phyloP scores from a whole-genome alignment of 2,888 invertebrate species.

The Hyles lineata region DNA sequence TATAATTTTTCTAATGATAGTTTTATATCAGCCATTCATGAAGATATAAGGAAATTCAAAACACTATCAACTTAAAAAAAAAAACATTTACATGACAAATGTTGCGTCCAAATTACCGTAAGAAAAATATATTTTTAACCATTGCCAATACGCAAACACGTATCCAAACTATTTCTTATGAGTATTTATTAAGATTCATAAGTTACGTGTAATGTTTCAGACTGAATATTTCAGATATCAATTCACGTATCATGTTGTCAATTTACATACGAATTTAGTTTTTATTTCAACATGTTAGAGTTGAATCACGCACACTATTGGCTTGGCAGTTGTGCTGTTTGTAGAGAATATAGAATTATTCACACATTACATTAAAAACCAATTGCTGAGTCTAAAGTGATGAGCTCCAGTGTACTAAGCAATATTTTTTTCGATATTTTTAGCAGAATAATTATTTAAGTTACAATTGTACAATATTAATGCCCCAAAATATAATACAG shows the following conservation, averaged over 20 bases:
- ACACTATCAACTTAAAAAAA: not conserved
- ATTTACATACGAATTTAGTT: constrained; percentile 41
- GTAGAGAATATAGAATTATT: constrained; percentile 10
- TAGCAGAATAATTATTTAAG: not conserved
- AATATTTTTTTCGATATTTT: not conserved
- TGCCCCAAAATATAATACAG: not conserved
- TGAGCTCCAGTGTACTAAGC: constrained; percentile 9
- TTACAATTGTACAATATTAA: not conserved
- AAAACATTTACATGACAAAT: not conserved
- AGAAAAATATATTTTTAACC: not conserved
- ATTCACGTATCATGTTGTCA: constrained; percentile 43
- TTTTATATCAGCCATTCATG: too few species aligned
- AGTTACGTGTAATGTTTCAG: constrained; percentile 40
- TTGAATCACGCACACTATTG: constrained; percentile 29
- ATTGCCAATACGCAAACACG: constrained; percentile 43
- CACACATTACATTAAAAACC: not conserved
- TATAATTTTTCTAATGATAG: too few species aligned
- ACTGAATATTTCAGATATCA: constrained; percentile 49
- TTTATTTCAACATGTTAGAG: constrained; percentile 37
- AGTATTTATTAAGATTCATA: constrained; percentile 47
- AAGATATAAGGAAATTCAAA: too few species aligned
- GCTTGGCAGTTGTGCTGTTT: constrained; percentile 24
- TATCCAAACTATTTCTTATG: constrained; percentile 44
- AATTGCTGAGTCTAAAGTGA: constrained; percentile 17
- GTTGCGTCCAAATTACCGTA: not conserved